Evolutionary conservation across 2,113 vertebrate species (phyloP).

Genomic region (Phasianus colchicus): DNA sequence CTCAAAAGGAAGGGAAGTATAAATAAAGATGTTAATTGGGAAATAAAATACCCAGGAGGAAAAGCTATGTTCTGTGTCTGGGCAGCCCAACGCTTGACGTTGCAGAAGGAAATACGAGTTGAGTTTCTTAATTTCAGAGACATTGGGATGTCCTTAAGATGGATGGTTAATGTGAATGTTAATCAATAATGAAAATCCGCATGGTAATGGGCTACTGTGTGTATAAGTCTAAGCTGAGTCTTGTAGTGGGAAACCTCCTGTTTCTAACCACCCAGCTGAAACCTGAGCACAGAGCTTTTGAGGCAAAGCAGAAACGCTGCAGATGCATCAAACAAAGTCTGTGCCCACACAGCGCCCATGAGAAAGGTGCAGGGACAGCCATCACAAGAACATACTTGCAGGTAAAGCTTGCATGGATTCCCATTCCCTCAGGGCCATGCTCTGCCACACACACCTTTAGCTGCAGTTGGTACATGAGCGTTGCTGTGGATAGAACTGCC

Average conservation of each 20-base stretch:
- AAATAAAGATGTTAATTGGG: neutral
- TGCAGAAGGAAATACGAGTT: neutral
- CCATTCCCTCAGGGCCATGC: neutral
- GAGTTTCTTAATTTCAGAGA: neutral
- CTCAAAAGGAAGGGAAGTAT: neutral
- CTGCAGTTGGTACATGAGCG: fast-evolving
- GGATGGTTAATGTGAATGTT: neutral
- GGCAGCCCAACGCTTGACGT: neutral
- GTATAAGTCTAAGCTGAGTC: neutral
- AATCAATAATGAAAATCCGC: neutral
- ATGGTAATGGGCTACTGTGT: neutral
- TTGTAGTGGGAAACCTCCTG: neutral
- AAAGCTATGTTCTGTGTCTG: neutral
- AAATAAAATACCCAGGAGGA: neutral
- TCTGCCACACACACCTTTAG: fast-evolving
- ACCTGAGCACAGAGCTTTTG: neutral
- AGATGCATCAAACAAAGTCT: neutral
- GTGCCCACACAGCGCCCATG: neutral
- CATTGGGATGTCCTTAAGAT: neutral
- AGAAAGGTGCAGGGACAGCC: neutral
- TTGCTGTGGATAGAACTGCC: neutral
- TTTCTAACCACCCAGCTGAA: neutral
- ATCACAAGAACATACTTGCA: neutral
- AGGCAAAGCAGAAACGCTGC: neutral
- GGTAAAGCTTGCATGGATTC: neutral